Conservation (phyloP, 2,113 vertebrate species). For the Microcebus ravelobensis region DNA sequence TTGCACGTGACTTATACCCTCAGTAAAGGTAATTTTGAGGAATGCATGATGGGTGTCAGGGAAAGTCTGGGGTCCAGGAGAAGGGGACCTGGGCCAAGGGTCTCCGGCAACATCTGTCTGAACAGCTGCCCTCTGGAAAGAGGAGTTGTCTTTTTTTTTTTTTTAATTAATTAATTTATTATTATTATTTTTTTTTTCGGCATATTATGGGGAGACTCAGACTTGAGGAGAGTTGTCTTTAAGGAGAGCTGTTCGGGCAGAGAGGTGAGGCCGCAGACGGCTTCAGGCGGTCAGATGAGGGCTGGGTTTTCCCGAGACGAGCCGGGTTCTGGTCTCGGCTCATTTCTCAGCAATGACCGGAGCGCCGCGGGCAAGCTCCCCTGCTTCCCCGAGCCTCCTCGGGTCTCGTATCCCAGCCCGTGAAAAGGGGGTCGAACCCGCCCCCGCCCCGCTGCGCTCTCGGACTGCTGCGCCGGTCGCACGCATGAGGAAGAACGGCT, state of each 20-base stretch:
- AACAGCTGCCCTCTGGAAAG: neutral
- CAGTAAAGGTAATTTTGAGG: neutral
- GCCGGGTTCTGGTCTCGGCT: neutral
- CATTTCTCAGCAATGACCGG: neutral
- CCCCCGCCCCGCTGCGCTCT: neutral
- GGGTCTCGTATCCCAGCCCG: neutral
- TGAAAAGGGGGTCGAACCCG: neutral
- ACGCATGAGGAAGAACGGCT: neutral
- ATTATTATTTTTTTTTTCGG: too few relatives aligned
- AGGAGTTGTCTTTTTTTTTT: neutral
- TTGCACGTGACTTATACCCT: neutral
- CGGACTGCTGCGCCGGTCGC: neutral
- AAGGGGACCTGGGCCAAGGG: neutral
- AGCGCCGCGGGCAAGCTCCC: neutral
- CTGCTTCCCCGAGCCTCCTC: neutral
- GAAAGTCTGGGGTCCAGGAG: neutral
- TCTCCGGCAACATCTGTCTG: neutral
- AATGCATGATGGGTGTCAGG: neutral
- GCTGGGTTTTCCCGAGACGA: constrained; percentile 1
- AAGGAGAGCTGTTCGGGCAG: neutral
- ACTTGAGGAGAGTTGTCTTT: neutral
- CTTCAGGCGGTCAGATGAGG: neutral
- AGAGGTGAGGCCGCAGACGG: neutral
- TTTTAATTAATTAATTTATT: too few relatives aligned
- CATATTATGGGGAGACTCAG: too few relatives aligned